Percentiles rank a stretch among this genome's conserved stretches.
These are phyloP conservation scores for Sapajus apella DNA, from an alignment of 2,113 vertebrate genomes.

Conservation along the genomic window DNA sequence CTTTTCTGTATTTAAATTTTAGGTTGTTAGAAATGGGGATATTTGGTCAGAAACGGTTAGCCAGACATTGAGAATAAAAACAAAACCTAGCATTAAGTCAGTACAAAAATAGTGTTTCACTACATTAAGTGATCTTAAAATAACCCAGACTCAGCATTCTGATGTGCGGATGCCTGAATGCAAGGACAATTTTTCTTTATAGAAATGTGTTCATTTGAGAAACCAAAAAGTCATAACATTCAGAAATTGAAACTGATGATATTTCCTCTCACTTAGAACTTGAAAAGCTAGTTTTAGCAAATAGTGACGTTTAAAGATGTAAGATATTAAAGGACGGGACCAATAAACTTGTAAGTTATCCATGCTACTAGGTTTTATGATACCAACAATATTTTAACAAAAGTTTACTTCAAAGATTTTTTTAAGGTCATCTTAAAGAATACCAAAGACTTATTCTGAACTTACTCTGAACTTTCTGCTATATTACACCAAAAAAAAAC, in stretches of 20 bases:
- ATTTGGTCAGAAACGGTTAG: not conserved
- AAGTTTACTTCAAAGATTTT: not conserved
- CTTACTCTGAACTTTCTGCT: not conserved
- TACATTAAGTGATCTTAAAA: not conserved
- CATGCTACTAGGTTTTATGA: not conserved
- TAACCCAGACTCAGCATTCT: not conserved
- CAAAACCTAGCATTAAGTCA: not conserved
- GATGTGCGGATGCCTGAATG: not conserved
- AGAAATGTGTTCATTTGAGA: not conserved
- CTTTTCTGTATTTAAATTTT: constrained; percentile 4
- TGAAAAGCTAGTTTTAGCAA: not conserved
- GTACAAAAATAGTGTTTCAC: not conserved
- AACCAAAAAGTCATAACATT: not conserved
- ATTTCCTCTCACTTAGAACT: not conserved
- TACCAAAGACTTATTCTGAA: not conserved
- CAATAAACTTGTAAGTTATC: not conserved
- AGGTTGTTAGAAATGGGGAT: not conserved
- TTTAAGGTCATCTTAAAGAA: not conserved
- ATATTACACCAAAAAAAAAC: not conserved
- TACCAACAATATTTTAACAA: not conserved
- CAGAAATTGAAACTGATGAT: not conserved
- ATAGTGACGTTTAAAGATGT: not conserved
- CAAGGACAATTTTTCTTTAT: not conserved
- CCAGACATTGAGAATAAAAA: not conserved
- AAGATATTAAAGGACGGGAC: not conserved